Evolutionary conservation across 2,113 vertebrate genomes (phyloP).

Genomic region (Carassius carassius): DNA sequence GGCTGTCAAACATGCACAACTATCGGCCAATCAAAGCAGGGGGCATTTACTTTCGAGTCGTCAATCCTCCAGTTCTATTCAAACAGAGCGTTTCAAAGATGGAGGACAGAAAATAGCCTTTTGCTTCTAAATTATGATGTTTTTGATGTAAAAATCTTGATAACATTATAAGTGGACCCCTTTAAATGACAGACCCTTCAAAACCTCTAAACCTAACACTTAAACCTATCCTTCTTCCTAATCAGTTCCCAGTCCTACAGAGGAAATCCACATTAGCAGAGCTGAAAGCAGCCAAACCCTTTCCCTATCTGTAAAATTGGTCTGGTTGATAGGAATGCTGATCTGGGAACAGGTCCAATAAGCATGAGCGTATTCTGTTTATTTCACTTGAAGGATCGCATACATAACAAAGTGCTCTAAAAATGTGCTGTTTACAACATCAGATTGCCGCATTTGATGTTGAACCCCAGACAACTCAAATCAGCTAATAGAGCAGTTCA

Average conservation of each 20-base stretch:
- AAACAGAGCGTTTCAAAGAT: too few relatives aligned
- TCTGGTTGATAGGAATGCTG: background rate
- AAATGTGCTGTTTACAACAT: background rate
- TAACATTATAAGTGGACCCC: too few relatives aligned
- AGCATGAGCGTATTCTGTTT: background rate
- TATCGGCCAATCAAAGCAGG: too few relatives aligned
- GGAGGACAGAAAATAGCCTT: too few relatives aligned
- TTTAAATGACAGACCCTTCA: background rate
- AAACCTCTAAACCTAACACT: background rate
- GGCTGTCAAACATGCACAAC: too few relatives aligned
- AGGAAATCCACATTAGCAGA: background rate
- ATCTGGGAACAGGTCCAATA: background rate
- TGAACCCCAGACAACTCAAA: background rate
- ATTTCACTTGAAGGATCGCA: background rate
- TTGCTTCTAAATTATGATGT: too few relatives aligned
- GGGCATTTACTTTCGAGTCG: too few relatives aligned
- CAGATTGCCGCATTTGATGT: background rate
- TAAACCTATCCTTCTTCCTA: background rate
- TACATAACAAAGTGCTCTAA: background rate
- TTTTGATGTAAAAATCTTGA: too few relatives aligned
- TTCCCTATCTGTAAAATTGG: background rate
- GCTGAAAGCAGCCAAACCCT: background rate
- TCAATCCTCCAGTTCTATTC: too few relatives aligned
- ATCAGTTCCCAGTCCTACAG: background rate
- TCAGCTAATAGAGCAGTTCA: conserved; percentile 33